A percentile compares a stretch with the other conserved stretches of the same genome.
Evolutionary conservation across 1,140 invertebrate genomes (phyloP).

Genomic region (Bursaphelenchus mucronatus): DNA sequence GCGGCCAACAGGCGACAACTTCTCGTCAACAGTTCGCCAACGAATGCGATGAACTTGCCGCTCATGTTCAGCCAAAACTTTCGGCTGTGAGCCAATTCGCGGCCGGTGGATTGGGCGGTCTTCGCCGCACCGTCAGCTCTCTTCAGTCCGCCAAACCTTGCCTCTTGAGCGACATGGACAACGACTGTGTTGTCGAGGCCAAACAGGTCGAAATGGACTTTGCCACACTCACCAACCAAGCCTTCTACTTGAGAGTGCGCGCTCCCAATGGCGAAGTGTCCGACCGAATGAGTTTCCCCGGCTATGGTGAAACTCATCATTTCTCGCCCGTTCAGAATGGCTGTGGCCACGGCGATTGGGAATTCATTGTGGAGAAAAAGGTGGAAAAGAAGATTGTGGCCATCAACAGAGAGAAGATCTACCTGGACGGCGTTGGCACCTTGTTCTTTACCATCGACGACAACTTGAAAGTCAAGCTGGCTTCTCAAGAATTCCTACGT

Average conservation of each 20-base stretch:
- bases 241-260: slow-evolving; percentile 21
- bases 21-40: slow-evolving; percentile 2
- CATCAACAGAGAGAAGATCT: slow-evolving; percentile 9
- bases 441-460: slow-evolving; percentile 34
- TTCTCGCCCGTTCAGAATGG: slow-evolving; percentile 24
- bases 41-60: slow-evolving; percentile 7
- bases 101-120: neutral
- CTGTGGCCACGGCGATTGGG: slow-evolving; percentile 35
- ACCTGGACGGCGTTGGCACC: slow-evolving; percentile 34
- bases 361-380: slow-evolving; percentile 27
- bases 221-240: slow-evolving; percentile 18
- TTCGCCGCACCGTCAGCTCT: slow-evolving; percentile 17
- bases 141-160: slow-evolving; percentile 8
- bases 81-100: neutral
- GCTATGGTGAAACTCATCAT: slow-evolving; percentile 22
- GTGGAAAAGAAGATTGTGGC: slow-evolving; percentile 10
- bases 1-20: neutral
- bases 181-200: neutral
- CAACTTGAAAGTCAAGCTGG: slow-evolving; percentile 22
- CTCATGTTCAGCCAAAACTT: neutral
- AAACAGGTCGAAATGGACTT: slow-evolving; percentile 33
- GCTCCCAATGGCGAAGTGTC: slow-evolving; percentile 28
- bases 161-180: slow-evolving; percentile 2
- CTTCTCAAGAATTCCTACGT: slow-evolving; percentile 27
- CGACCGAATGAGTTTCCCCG: slow-evolving; percentile 7